These are phyloP conservation scores for Nestor notabilis DNA, from an alignment of 2,113 vertebrate genomes.

Conservation along the genomic window DNA sequence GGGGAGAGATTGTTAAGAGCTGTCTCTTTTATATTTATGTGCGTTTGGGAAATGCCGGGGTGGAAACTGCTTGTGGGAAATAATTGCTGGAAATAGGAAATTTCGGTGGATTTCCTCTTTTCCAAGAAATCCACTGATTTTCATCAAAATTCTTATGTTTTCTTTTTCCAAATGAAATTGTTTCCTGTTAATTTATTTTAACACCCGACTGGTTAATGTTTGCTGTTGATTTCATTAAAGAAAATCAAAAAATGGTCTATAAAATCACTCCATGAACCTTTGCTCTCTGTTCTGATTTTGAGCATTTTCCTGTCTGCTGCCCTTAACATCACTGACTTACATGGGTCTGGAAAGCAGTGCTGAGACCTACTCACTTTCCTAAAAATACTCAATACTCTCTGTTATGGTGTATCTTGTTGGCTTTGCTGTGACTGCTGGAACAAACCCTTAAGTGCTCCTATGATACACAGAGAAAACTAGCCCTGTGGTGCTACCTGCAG, in stretches of 20 bases:
- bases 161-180: background rate
- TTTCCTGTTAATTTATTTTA: background rate
- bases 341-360: background rate
- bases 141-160: background rate
- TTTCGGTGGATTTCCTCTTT: background rate
- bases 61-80: background rate
- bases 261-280: background rate
- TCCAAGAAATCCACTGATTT: background rate
- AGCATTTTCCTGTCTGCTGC: background rate
- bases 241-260: background rate
- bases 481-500: background rate
- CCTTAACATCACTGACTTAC: background rate
- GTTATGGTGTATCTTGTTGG: background rate
- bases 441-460: background rate
- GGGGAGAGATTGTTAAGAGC: background rate
- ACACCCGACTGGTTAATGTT: background rate
- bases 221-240: background rate
- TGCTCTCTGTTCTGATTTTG: background rate
- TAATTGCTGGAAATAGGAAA: background rate
- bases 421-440: background rate
- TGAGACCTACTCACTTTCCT: background rate
- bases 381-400: rapidly evolving
- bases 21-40: background rate
- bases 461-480: background rate
- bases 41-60: background rate